Percentiles rank a stretch among this genome's conserved stretches.
Conservation (phyloP, 2,113 vertebrate species). For the Lynx canadensis region DNA sequence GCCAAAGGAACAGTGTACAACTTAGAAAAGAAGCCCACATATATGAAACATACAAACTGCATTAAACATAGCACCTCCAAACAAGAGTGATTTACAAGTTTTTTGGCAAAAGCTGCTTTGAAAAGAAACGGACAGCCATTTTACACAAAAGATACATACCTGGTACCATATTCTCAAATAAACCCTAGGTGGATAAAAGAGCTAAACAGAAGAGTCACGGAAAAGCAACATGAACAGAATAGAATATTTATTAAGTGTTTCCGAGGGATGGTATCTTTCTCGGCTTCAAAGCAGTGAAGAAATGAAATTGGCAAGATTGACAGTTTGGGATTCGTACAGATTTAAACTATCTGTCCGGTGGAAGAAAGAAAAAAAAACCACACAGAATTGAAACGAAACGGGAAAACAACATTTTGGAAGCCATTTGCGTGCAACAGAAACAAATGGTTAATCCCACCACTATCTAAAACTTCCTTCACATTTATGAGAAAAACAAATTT, state of each 20-base stretch:
- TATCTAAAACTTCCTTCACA: slow-evolving; percentile 2
- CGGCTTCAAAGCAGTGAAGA: slow-evolving; percentile 46
- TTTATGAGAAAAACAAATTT: slow-evolving; percentile 44
- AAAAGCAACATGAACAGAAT: slow-evolving; percentile 23
- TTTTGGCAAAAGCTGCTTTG: neutral
- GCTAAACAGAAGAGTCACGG: neutral
- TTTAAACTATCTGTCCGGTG: slow-evolving; percentile 54
- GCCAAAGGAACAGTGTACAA: neutral
- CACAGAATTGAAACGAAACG: neutral
- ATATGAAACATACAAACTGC: neutral
- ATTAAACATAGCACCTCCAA: neutral
- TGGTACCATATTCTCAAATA: neutral
- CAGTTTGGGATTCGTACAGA: slow-evolving; percentile 27
- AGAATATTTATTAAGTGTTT: slow-evolving; percentile 56
- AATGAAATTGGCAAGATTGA: slow-evolving; percentile 63
- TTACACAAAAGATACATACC: slow-evolving; percentile 29
- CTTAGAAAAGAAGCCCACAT: neutral
- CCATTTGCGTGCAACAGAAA: neutral
- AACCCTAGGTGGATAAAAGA: neutral
- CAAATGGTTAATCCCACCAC: slow-evolving; percentile 41
- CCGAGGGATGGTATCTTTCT: neutral
- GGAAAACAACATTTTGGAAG: neutral
- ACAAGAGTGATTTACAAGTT: slow-evolving; percentile 13
- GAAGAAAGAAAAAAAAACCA: neutral
- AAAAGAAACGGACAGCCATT: neutral